phyloP scores from a whole-genome alignment of 2,797 vertebrate genomes.

The Streptopelia turtur region DNA sequence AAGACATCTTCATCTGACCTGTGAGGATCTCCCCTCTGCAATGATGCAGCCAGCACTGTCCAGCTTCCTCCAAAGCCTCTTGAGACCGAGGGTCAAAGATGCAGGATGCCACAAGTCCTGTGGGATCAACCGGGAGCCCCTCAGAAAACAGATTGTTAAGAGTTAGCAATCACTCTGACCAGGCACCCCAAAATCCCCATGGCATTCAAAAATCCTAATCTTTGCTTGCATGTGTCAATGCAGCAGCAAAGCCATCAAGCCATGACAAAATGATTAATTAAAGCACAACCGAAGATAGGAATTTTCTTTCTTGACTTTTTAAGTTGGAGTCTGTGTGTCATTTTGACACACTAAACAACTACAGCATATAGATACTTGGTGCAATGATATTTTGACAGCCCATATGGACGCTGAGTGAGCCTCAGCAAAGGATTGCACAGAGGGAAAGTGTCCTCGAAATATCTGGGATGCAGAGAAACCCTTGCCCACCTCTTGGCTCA shows the following conservation, averaged over 20 bases:
- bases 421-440: neutral
- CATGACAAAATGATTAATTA: neutral
- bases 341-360: neutral
- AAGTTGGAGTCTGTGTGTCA: neutral
- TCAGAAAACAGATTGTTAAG: neutral
- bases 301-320: neutral
- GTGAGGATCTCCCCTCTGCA: neutral
- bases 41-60: neutral
- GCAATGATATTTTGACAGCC: slow-evolving; percentile 28
- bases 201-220: neutral
- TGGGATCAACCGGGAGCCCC: neutral
- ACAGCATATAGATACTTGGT: neutral
- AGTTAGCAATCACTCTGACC: neutral
- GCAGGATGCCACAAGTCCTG: neutral
- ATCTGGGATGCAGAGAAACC: neutral
- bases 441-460: neutral
- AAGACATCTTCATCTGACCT: neutral
- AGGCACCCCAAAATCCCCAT: neutral
- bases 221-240: neutral
- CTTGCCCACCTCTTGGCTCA: neutral
- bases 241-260: neutral
- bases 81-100: neutral
- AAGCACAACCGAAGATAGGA: neutral
- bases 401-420: neutral
- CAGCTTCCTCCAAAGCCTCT: neutral